Base-by-base conservation (phyloP, 2,888 invertebrate genomes). In the Cosmopolites sordidus region DNA sequence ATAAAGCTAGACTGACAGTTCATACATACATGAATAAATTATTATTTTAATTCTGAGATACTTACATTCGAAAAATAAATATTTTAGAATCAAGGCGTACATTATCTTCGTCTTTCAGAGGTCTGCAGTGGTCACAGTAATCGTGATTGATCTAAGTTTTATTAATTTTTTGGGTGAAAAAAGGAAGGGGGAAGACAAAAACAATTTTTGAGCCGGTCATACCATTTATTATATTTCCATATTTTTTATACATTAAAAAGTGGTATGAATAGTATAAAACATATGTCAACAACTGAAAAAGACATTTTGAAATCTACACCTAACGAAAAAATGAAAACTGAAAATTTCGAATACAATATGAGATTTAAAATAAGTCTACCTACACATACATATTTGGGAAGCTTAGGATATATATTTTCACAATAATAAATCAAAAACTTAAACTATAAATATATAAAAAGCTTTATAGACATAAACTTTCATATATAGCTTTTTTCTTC, bases 191-290 rank as follows among this genome's bases (percentile, higher is more conserved):
- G 5, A 9, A 27, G 9, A 33, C 3, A 33, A 33, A 33, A 33
- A 11, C 11, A 12, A 33, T 12, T 15, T 16, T 40, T 54, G 54
- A 54, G 54, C 54, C 48, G 44, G 43, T 17, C 54, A 54, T 54
- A 54, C 49, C 54, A 41, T 41, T 46, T 40, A 46, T 42, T 54
- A 45, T 49, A 38, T 54, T 48, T 39, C 42, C 43, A 45, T 54
- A 52, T 45, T 22, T n/a, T 40, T 45, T 51, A 51, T 47, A 54
- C 49, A 54, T 49, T 41, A 33, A 46, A 54, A 54, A 54, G 54
- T 54, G 38, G 54, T 49, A 54, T 45, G 54, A 54, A 54, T 48
- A 49, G 45, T 54, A 54, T 41, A 54, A 54, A 54, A 54, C 42
- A 45, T 54, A 37, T 17, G 12, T n/a, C 22, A 22, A 22, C 22